A percentile compares a stretch with the other conserved stretches of the same genome.
phyloP scores from a whole-genome alignment of 1,140 invertebrate species.

The Brachionus calyciflorus region DNA sequence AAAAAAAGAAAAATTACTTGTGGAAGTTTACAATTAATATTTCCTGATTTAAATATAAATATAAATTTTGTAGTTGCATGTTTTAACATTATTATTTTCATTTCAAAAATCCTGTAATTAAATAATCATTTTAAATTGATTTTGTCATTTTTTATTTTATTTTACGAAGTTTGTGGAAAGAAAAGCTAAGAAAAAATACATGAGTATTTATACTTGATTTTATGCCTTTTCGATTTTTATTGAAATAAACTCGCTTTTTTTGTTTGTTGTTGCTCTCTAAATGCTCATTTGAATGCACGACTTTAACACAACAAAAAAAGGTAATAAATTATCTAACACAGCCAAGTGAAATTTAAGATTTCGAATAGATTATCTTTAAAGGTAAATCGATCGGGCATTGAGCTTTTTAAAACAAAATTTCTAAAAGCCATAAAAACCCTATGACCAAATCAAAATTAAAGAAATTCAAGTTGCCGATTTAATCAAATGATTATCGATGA shows the following conservation, averaged over 20 bases:
- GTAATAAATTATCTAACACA: constrained; percentile 36
- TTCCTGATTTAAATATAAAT: not conserved
- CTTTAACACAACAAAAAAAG: constrained; percentile 1
- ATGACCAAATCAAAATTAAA: constrained; percentile 34
- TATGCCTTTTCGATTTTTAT: too few species aligned
- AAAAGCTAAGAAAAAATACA: too few species aligned
- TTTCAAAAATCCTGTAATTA: not conserved
- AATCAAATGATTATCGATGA: not conserved
- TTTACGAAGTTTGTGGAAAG: too few species aligned
- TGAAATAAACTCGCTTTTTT: too few species aligned
- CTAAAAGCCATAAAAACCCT: constrained; percentile 3
- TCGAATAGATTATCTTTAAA: constrained; percentile 43
- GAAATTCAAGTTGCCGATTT: not conserved
- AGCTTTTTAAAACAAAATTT: not conserved
- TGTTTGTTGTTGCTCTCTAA: too few species aligned
- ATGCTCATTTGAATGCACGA: not conserved
- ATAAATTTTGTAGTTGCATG: too few species aligned
- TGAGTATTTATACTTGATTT: too few species aligned
- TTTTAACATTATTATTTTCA: not conserved
- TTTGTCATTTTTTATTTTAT: not conserved
- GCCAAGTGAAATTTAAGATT: constrained; percentile 37
- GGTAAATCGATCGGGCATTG: constrained; percentile 28
- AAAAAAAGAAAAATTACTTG: too few species aligned
- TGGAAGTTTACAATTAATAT: constrained; percentile 32
- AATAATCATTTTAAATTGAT: constrained; percentile 12